Conservation (phyloP, 30 jellyfish, hydroid and myxozoan species). For the Cassiopea andromeda region DNA sequence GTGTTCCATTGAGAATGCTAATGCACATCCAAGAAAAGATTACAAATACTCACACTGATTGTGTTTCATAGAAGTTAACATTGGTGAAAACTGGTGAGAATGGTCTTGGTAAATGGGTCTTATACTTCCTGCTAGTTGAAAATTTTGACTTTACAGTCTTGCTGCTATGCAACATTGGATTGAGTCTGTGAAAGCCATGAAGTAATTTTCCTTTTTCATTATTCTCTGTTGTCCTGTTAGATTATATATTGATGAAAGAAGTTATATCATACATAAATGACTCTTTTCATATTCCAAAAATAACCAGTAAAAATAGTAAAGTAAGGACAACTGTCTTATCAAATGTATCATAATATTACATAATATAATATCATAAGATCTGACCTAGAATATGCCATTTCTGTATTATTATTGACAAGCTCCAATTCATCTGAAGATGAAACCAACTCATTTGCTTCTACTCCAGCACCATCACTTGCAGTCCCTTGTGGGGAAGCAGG, state of each 20-base stretch:
- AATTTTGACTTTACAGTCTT: conserved; percentile 19
- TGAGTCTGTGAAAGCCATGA: background rate
- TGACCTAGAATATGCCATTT: background rate
- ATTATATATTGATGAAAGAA: no score
- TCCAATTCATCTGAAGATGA: background rate
- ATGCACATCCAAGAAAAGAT: no score
- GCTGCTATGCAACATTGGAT: background rate
- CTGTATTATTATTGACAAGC: background rate
- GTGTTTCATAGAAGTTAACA: conserved; percentile 71
- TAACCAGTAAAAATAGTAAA: no score
- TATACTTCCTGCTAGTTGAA: conserved; percentile 47
- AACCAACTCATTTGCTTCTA: background rate
- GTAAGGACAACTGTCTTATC: background rate
- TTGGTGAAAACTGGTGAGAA: conserved; percentile 82
- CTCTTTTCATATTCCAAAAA: no score
- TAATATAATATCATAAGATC: background rate
- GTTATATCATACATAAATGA: no score
- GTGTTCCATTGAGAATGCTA: background rate
- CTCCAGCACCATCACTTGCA: background rate
- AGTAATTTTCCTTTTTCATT: background rate
- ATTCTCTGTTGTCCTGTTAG: background rate
- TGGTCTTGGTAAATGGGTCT: conserved; percentile 66
- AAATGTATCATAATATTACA: background rate
- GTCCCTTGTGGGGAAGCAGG: background rate
- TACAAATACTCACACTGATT: conserved; percentile 35